Conservation (phyloP, 2,888 invertebrate species). For the Trilocha varians region DNA sequence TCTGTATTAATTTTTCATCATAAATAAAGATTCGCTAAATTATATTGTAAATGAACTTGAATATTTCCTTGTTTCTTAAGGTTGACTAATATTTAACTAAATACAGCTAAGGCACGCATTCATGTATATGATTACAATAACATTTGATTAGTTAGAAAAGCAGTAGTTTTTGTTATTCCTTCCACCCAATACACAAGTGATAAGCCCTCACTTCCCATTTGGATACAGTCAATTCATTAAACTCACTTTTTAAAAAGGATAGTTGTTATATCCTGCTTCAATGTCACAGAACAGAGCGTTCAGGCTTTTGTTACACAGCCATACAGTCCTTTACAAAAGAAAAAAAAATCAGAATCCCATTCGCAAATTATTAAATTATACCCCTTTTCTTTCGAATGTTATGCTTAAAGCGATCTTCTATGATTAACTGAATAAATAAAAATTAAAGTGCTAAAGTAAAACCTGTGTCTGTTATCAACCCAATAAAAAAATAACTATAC, state of each 20-base stretch:
- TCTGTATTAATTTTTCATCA: too few relatives aligned
- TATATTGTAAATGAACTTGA: too few relatives aligned
- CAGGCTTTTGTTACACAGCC: constrained; percentile 28
- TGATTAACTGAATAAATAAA: background rate
- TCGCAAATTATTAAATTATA: background rate
- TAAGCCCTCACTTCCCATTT: constrained; percentile 14
- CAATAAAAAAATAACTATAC: background rate
- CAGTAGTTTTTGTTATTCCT: background rate
- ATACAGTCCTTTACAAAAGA: constrained; percentile 38
- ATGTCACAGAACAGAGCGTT: constrained; percentile 34
- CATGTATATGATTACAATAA: background rate
- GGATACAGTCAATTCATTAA: constrained; percentile 18
- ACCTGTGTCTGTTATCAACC: background rate
- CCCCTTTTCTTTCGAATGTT: too few relatives aligned
- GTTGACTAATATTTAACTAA: too few relatives aligned
- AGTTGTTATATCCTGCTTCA: constrained; percentile 25
- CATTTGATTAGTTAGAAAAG: background rate
- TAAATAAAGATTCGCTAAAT: too few relatives aligned
- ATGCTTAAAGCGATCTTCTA: background rate
- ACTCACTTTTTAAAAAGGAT: constrained; percentile 27
- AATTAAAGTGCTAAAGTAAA: background rate
- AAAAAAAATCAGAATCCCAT: constrained; percentile 24
- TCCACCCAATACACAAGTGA: background rate
- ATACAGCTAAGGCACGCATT: too few relatives aligned
- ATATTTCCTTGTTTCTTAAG: too few relatives aligned